These are phyloP conservation scores for Corvus moneduloides DNA, from an alignment of 2,113 vertebrate genomes.

Conservation along the genomic window DNA sequence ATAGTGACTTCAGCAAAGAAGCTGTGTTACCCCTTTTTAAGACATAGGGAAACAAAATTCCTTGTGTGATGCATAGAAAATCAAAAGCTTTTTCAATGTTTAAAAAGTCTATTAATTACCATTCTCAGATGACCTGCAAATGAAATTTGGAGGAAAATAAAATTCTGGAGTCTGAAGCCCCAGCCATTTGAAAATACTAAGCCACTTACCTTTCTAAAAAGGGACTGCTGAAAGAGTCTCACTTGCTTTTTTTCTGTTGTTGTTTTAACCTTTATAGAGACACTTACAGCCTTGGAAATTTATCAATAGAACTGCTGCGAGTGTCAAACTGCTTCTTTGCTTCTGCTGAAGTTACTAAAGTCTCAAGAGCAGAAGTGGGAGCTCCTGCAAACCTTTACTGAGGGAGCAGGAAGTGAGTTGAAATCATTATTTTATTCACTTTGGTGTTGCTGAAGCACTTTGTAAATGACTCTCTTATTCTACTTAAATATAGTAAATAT, in stretches of 20 bases:
- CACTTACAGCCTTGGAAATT: background rate
- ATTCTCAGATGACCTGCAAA: background rate
- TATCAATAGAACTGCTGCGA: background rate
- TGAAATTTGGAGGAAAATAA: background rate
- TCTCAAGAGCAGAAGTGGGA: background rate
- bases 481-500: background rate
- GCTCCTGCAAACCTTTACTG: background rate
- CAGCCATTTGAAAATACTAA: background rate
- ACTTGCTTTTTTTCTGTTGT: background rate
- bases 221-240: background rate
- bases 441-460: background rate
- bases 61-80: background rate
- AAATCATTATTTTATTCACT: background rate
- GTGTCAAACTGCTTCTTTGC: background rate
- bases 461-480: background rate
- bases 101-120: background rate
- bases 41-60: background rate
- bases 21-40: background rate
- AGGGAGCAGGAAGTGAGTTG: background rate
- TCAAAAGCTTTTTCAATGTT: background rate
- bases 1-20: background rate
- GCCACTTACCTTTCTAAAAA: background rate
- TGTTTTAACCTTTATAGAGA: background rate
- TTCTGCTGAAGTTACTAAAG: background rate
- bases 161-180: background rate